Evolutionary conservation across 2,113 vertebrate genomes (phyloP).

Genomic region (Engystomops pustulosus): DNA sequence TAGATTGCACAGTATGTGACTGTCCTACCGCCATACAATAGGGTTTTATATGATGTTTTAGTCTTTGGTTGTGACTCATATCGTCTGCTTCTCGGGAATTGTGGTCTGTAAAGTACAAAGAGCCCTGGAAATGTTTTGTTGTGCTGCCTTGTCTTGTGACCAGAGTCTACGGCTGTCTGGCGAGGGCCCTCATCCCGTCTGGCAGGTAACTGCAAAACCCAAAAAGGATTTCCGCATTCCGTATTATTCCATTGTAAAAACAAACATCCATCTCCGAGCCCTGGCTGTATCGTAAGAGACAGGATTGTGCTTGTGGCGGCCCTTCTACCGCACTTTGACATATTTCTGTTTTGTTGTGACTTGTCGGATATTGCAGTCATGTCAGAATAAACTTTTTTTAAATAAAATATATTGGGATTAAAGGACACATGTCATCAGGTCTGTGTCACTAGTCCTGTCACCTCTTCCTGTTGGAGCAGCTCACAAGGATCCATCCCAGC

Average conservation of each 20-base stretch:
- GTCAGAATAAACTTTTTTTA: not conserved
- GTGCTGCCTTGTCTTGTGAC: not conserved
- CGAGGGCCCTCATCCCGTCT: conserved; percentile 7
- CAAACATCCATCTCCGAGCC: conserved; percentile 32
- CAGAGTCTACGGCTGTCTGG: not conserved
- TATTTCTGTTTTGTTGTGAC: not conserved
- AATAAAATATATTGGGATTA: no score
- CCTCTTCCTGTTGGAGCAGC: no score
- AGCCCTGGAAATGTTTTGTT: conserved; percentile 10
- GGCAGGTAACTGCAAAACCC: conserved; percentile 37
- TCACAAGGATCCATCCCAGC: no score
- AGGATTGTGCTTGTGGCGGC: not conserved
- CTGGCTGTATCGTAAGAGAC: not conserved
- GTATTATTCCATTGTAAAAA: conserved; percentile 34
- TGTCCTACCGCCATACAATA: not conserved
- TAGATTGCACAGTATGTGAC: not conserved
- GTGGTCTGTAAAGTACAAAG: not conserved
- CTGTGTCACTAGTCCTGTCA: no score
- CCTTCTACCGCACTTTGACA: not conserved
- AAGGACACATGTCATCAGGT: no score
- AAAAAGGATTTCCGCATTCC: conserved; percentile 50
- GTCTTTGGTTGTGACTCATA: not conserved
- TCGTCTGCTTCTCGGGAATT: not conserved
- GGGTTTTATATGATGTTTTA: not conserved
- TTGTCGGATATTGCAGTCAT: not conserved